Evolutionary conservation across 2,888 invertebrate species (phyloP).

Genomic region (Pammene fasciana): DNA sequence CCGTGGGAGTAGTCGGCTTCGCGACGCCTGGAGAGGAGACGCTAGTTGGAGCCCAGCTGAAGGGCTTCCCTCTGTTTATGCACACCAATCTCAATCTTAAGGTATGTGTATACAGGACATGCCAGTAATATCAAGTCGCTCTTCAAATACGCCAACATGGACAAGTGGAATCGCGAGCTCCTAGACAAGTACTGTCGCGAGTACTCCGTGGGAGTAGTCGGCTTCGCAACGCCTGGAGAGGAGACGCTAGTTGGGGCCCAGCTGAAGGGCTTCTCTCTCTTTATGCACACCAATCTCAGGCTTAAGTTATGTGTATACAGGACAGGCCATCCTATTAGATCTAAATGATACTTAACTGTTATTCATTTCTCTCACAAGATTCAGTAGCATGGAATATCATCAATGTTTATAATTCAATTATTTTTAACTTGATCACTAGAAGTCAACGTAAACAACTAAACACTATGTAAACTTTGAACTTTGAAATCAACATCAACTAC

Average conservation of each 20-base stretch:
- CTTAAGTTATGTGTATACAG: too few relatives aligned
- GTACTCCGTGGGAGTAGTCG: slow-evolving; percentile 96
- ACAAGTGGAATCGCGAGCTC: slow-evolving; percentile 98
- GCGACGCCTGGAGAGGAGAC: slow-evolving; percentile 94
- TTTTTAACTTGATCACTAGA: too few relatives aligned
- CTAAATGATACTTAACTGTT: too few relatives aligned
- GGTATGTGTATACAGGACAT: too few relatives aligned
- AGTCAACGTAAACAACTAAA: too few relatives aligned
- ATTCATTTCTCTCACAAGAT: too few relatives aligned
- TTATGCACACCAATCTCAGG: slow-evolving; percentile 93
- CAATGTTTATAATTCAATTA: too few relatives aligned
- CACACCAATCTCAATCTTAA: slow-evolving; percentile 94
- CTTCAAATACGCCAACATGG: slow-evolving; percentile 97
- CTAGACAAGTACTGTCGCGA: slow-evolving; percentile 98
- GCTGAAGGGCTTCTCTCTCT: slow-evolving; percentile 94
- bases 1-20: slow-evolving; percentile 96
- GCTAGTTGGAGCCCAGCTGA: slow-evolving; percentile 92
- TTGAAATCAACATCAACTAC: slow-evolving; percentile 7
- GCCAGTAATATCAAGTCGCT: slow-evolving; percentile 99
- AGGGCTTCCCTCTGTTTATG: slow-evolving; percentile 95
- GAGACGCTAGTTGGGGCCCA: slow-evolving; percentile 94
- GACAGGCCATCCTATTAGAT: too few relatives aligned
- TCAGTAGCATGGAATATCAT: too few relatives aligned
- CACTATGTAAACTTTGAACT: background rate
- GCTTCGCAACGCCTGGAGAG: slow-evolving; percentile 94